Base-by-base conservation (phyloP, 1,140 invertebrate species). In the Eumaeus atala region DNA sequence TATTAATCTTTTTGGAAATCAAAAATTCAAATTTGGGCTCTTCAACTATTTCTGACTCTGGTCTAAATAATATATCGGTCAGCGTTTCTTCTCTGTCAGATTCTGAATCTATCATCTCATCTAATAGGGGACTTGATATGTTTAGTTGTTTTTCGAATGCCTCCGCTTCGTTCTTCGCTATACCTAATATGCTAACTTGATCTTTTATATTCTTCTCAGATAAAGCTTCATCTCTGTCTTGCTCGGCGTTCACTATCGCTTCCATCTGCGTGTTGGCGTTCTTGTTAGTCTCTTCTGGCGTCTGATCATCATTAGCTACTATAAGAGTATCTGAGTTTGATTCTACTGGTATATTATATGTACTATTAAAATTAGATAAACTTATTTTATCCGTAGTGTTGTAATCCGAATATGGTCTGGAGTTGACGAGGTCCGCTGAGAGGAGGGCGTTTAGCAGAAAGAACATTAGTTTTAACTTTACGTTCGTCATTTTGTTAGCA, bases 401-500 rank as follows among this genome's bases (percentile, higher is more conserved):
- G 11, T 49, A 58, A 14, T 72, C 53, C 4, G 72, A 75, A 48
- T 78, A 79, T 0, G 82, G 81, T 9, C 78, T 55, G 0, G 74
- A 75, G 34, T 77, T 76, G 1, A 83, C 72, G 38, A 84, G 67
- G 40, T 83, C 75, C 0, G 72, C 74, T 6, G 81, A 76, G 10
- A 87, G 59, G 2, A 87, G 67, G 9, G 75, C 67, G 50, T 83
- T 84, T 9, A 87, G 56, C 3, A 87, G 66, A 44, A 72, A 87
- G 54, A 81, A 84, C 70, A 87, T 78, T 21, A 84, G 67, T 72
- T 87, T 87, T 77, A 87, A 75, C 64, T 84, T 84, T 5, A 66
- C 69, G 59, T 70, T 67, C 28, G 72, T 74, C 74, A 76, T 71
- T 61, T 67, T 68, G 59, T 54, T 54, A 14, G n/a, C 12, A 44